A percentile compares a stretch with the other conserved stretches of the same genome.
phyloP scores from a whole-genome alignment of 2,888 invertebrate genomes.

The Sinopyrophorus schimmeli region DNA sequence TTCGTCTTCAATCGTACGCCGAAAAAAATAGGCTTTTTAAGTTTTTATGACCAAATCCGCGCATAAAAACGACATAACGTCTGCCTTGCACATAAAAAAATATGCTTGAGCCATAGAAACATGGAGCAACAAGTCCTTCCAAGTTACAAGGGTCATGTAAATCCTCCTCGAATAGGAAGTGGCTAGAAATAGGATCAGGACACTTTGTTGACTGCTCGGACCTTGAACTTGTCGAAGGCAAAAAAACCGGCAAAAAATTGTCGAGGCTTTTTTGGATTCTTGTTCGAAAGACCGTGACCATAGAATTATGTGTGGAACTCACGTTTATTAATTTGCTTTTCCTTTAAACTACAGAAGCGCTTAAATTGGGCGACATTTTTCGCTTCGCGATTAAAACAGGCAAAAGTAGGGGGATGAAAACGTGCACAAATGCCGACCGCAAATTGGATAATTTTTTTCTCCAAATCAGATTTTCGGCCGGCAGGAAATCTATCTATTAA shows the following conservation, averaged over 20 bases:
- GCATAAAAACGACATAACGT: constrained; percentile 1
- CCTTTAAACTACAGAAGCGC: no score
- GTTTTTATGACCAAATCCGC: neutral
- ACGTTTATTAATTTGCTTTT: no score
- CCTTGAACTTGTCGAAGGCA: constrained; percentile 18
- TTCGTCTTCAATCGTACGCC: no score
- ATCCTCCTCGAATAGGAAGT: constrained; percentile 17
- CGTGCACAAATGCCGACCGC: neutral
- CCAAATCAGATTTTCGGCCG: neutral
- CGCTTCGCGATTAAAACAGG: no score
- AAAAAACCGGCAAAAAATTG: no score
- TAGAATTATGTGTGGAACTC: constrained; percentile 12
- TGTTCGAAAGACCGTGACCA: constrained; percentile 14
- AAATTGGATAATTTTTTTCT: neutral
- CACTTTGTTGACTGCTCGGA: constrained; percentile 9
- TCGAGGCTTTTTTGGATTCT: constrained; percentile 9
- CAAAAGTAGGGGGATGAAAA: no score
- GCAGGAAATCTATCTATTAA: constrained; percentile 2
- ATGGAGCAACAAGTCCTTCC: constrained; percentile 16
- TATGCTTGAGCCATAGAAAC: neutral
- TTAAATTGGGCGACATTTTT: no score
- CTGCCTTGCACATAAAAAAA: neutral
- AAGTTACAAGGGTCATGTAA: constrained; percentile 11
- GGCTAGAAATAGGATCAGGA: constrained; percentile 21
- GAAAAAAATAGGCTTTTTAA: neutral